phyloP scores from a whole-genome alignment of 2,797 vertebrate genomes.

The Sebastes elongatus region DNA sequence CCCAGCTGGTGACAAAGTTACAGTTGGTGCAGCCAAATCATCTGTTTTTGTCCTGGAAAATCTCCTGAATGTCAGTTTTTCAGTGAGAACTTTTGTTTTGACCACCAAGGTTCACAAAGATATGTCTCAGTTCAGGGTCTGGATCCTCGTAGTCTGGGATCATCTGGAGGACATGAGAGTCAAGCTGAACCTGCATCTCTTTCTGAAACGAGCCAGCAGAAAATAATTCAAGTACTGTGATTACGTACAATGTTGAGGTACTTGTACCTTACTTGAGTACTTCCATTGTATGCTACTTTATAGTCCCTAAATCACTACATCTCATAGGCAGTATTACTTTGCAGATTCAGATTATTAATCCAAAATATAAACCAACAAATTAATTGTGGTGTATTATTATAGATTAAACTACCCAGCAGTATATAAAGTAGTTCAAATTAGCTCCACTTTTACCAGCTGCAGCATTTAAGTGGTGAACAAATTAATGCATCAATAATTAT shows the following conservation, averaged over 20 bases:
- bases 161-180: background rate
- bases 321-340: background rate
- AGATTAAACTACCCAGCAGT: background rate
- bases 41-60: background rate
- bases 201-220: background rate
- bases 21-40: background rate
- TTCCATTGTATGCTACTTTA: background rate
- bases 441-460: no score
- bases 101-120: background rate
- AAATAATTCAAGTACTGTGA: no score
- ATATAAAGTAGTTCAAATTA: background rate
- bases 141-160: background rate
- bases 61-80: background rate
- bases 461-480: no score
- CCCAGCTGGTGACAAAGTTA: background rate
- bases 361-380: background rate
- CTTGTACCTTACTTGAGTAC: no score
- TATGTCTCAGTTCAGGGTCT: background rate
- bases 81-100: background rate
- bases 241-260: background rate
- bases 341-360: background rate
- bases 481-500: no score
- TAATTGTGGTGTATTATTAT: background rate
- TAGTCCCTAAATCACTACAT: background rate
- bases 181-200: background rate